Base-by-base conservation (phyloP, 2,888 invertebrate species). In the Galeruca laticollis region DNA sequence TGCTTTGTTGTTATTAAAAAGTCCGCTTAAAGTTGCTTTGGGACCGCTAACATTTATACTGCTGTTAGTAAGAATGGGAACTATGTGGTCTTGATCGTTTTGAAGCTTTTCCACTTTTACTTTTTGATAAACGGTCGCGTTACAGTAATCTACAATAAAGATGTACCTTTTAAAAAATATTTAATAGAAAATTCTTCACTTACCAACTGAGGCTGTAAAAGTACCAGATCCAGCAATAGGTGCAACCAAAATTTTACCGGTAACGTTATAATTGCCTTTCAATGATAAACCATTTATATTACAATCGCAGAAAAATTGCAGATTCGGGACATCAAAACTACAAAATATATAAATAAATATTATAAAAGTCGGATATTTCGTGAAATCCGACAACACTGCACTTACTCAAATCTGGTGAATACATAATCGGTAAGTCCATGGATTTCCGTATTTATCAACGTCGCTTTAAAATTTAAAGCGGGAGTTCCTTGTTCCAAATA, bases 191-290 rank as follows among this genome's bases (percentile, higher is more conserved):
- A 26, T 26, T 15, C 15, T 37, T 62, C n/a, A 13, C 73, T 60
- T 69, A 81, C 81, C 79, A 54, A 81, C 76, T 56, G 75, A 70
- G 8, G 80, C 80, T 13, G 60, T 69, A 54, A 81, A 81, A 51
- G 60, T 77, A 20, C 82, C 82, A 15, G 65, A 70, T 35, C 82
- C 82, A 68, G 75, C 75, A 40, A 82, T 80, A 0, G 81, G 81
- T 10, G 80, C 82, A 1, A 83, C 65, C n/a, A 84, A 70, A 54
- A 84, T 76, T 70, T 77, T 78, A 20, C 83, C 84, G 26, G 68
- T 77, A 0, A 83, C 77, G n/a, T 73, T 78, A 63, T 82, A 83
- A 47, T 78, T 74, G 0, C 82, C 82, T 49, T 75, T 74, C 47
- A 83, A 57, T 3, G 63, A 49, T 49, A 83, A 49, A 10, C 69